Base-by-base conservation (phyloP, 2,888 invertebrate genomes). In the Phortica magna region DNA sequence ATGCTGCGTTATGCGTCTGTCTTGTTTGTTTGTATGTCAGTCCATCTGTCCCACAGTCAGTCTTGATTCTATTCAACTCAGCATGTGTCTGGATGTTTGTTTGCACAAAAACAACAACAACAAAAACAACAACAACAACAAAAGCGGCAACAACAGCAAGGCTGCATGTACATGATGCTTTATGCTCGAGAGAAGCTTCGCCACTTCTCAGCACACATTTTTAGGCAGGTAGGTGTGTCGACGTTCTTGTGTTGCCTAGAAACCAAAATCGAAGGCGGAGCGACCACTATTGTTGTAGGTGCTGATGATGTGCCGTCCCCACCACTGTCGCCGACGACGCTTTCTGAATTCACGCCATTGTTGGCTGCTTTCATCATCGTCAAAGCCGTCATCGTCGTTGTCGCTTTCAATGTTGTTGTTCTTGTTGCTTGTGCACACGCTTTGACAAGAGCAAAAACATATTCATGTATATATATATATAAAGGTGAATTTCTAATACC, bases 401-500 rank as follows among this genome's bases (percentile, higher is more conserved):
- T 76, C 6, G 43, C 22, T 74, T 39, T 55, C 64, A 31, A 14
- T 74, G n/a, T 65, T 77, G 71, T 48, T 22, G 22, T 22, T 61
- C 12, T 68, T 75, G 84, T 77, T 84, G 48, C 31, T 48, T 64
- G 48, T 70, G 68, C 68, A 48, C 19, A 48, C 68, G 68, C 5
- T 61, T 61, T 61, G 22, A 31, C 31, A 48, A 9, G 14, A 48
- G 9, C 48, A 48, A 48, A 3, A 48, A 12, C 48, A 48, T 48
- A 9, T 48, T 48, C 48, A 48, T 48, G 6, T 14, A 14, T 5
- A 48, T 14, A 12, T 2, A 0, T 48, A 48, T 12, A 48, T 12
- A 12, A 48, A 48, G 48, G 9, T 48, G 88, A 88, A 84, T 88
- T 85, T 88, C 85, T 85, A 88, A 87, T 88, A 80, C 87, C 84